Evolutionary conservation across 2,797 vertebrate genomes (phyloP), one percentile per base, ranked within the genome.

Genomic region (Periophthalmus magnuspinnatus): DNA sequence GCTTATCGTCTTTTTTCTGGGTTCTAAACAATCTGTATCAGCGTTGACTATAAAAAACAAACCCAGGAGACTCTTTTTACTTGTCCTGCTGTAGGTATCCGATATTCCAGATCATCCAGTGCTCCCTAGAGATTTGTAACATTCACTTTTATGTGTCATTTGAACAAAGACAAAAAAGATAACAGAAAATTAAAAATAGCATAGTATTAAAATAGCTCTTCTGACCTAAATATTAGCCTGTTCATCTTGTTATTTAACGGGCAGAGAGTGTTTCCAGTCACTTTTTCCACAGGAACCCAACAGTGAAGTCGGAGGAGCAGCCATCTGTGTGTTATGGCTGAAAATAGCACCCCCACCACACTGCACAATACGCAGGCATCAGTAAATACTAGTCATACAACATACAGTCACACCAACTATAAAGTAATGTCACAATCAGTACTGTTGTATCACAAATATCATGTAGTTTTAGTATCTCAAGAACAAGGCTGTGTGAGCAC

Each of bases 301-400:
- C 90, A 88, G 89, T 83, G 86, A 86, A 79, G 80, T 77, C 78
- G 86, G 86, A 74, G 76, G 87, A 86, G 92, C 65, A 50, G 72
- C 92, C 93, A 94, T 93, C 91, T 93, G 93, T 80, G 79, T 78
- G 71, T 68, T 75, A 78, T 72, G n/a, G 63, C 65, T 67, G 65
- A 33, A 47, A 47, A 65, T 82, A 71, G 78, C 63, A 64, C 69
- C 59, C 65, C 67, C 58, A 71, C 56, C 57, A 67, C 54, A 66
- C 17, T 62, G 67, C 67, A 45, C 67, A 66, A 24, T 24, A 13
- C 34, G 69, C 61, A 21, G 58, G 28, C 57, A 22, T 55, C 52
- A 22, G 3, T 21, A 60, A 57, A 64, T 65, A 34, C 22, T 59
- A 24, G 50, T 48, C 36, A 59, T 32, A 52, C 19, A 47, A 45